Base-by-base conservation (phyloP, 2,797 vertebrate genomes). In the Perodicticus potto region DNA sequence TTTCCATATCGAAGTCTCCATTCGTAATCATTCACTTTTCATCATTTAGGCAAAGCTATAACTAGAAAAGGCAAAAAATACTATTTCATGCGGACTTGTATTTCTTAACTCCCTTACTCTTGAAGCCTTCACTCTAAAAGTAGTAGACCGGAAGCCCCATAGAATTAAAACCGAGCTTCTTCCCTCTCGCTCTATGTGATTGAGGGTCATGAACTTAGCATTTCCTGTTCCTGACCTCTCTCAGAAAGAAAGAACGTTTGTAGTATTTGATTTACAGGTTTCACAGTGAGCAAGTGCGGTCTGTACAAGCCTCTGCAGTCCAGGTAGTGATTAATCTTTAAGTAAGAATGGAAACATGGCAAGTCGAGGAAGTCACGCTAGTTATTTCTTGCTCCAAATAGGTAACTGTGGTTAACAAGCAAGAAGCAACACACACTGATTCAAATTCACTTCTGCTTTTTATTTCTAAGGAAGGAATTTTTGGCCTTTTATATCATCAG, bases 21-120 rank as follows among this genome's bases (percentile, higher is more conserved):
- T 94, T 93, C 92, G 67, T 69, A 97, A 96, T 97, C 83, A 95
- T 55, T n/a, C 93, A 69, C 89, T 95, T 87, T 96, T 93, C 90
- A 95, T 53, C 63, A 19, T 57, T 84, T 78, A 85, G 77, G 57
- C 74, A 94, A 90, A 90, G 20, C n/a, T 73, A 95, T 87, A 95
- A 85, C 57, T 87, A 86, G 29, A 88, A 93, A 96, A 94, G 27
- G 34, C 37, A 72, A 93, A 93, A 95, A 55, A 34, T 29, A 88
- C 29, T 59, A 23, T 84, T 84, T 25, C 55, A 87, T 57, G 59
- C 27, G 82, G 89, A 49, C 55, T 88, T 84, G 12, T 78, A 53
- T 86, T 90, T 91, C 19, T 86, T 85, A 92, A 93, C 40, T 85
- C 37, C 7, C 27, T 80, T 37, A 23, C 29, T 11, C 22, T 73